Conservation (phyloP, 2,888 invertebrate species). For the Stenurella melanura region DNA sequence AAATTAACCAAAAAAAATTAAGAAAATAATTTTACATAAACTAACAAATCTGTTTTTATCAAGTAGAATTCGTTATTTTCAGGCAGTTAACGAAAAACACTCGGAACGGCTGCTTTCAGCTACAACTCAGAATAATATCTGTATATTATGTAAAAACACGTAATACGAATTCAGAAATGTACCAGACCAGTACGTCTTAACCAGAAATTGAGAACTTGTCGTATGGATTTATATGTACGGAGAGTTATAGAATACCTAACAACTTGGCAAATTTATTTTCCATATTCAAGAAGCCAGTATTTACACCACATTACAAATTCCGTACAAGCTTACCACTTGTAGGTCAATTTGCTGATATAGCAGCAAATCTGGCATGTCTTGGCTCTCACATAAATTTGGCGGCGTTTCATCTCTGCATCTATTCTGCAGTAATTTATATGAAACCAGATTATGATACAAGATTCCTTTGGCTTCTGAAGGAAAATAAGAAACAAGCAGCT, state of each 20-base stretch:
- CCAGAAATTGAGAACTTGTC: neutral
- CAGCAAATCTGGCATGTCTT: neutral
- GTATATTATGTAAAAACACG: no score
- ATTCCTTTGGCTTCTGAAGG: neutral
- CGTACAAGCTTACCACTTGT: neutral
- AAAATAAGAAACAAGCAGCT: neutral
- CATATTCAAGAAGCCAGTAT: neutral
- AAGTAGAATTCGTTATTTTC: no score
- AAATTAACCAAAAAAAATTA: no score
- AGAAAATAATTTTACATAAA: no score
- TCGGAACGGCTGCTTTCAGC: no score
- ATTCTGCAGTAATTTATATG: conserved; percentile 7
- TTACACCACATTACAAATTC: conserved; percentile 1
- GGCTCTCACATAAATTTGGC: neutral
- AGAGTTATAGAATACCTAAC: neutral
- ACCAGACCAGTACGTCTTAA: neutral
- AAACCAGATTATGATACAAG: neutral
- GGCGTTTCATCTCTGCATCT: neutral
- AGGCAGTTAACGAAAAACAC: no score
- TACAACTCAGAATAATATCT: no score
- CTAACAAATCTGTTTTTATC: no score
- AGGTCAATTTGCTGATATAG: neutral
- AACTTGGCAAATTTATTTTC: neutral
- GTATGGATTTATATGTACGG: neutral
- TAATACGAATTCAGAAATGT: neutral